These are phyloP conservation scores for Rhinogobius similis DNA, from an alignment of 2,113 vertebrate species.

Conservation along the genomic window DNA sequence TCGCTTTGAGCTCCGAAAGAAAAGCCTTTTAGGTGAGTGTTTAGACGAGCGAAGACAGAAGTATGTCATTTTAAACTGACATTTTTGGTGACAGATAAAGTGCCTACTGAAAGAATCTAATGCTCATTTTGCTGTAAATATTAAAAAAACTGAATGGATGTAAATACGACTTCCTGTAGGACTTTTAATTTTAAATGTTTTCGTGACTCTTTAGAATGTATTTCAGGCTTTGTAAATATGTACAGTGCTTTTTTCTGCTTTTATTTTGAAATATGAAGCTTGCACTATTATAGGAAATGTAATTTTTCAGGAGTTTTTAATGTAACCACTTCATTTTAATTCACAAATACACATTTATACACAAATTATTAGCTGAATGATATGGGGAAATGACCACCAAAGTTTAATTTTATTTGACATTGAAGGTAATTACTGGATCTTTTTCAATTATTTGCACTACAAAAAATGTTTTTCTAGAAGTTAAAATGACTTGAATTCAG, in stretches of 20 bases:
- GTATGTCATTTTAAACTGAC: background rate
- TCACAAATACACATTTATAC: background rate
- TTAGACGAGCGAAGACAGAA: background rate
- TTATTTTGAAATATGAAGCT: constrained; percentile 21
- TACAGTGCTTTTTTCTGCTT: constrained; percentile 29
- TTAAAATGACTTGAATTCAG: no score
- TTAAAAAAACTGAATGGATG: constrained; percentile 24
- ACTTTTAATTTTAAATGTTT: constrained; percentile 18
- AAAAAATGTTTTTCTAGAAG: no score
- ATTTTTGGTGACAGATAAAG: constrained; percentile 17
- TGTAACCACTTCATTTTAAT: constrained; percentile 2
- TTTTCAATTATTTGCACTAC: background rate
- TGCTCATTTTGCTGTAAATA: background rate
- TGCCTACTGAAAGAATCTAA: constrained; percentile 19
- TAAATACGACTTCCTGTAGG: constrained; percentile 34
- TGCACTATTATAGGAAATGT: constrained; percentile 32
- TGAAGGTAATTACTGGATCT: background rate
- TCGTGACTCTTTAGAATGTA: constrained; percentile 34
- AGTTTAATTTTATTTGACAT: background rate
- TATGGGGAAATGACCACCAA: background rate
- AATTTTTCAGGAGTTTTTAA: constrained; percentile 11
- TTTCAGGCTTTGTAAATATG: constrained; percentile 39
- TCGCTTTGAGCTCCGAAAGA: background rate
- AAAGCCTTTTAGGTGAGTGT: constrained; percentile 19
- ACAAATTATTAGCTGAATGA: background rate